These are phyloP conservation scores for Aspidiotus rigidus DNA, from an alignment of 2,888 invertebrate species.

Conservation along the genomic window DNA sequence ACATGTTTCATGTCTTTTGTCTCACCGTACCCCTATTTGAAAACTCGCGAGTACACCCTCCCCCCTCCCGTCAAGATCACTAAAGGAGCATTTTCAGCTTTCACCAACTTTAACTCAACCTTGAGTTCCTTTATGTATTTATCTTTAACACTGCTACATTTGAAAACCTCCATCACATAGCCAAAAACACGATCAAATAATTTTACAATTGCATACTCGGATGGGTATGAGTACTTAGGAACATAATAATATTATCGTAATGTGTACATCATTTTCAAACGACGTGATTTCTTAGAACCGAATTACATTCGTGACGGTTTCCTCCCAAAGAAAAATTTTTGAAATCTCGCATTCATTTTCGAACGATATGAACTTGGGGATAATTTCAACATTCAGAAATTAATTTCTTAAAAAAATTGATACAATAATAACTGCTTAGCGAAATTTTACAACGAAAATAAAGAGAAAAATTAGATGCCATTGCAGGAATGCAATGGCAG, in stretches of 20 bases:
- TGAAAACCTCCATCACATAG: too few relatives aligned
- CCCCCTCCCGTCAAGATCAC: too few relatives aligned
- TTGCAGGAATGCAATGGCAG: too few relatives aligned
- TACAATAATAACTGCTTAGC: background rate
- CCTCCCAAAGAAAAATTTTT: background rate
- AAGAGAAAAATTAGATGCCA: too few relatives aligned
- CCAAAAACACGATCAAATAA: background rate
- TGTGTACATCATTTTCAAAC: background rate
- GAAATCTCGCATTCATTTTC: conserved; percentile 1
- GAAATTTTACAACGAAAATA: background rate
- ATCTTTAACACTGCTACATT: too few relatives aligned
- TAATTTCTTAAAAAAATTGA: background rate
- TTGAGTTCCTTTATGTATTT: too few relatives aligned
- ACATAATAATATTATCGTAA: background rate
- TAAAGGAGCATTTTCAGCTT: too few relatives aligned
- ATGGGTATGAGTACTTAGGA: conserved; percentile 2
- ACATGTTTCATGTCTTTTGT: too few relatives aligned
- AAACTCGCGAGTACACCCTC: too few relatives aligned
- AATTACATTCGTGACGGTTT: background rate
- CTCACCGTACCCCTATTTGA: too few relatives aligned
- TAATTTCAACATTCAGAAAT: background rate
- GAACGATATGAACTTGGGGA: background rate
- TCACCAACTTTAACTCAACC: too few relatives aligned
- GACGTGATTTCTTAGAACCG: background rate
- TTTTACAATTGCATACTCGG: background rate